Evolutionary conservation across 1,140 invertebrate species (phyloP).

Genomic region (Drosophila bipectinata): DNA sequence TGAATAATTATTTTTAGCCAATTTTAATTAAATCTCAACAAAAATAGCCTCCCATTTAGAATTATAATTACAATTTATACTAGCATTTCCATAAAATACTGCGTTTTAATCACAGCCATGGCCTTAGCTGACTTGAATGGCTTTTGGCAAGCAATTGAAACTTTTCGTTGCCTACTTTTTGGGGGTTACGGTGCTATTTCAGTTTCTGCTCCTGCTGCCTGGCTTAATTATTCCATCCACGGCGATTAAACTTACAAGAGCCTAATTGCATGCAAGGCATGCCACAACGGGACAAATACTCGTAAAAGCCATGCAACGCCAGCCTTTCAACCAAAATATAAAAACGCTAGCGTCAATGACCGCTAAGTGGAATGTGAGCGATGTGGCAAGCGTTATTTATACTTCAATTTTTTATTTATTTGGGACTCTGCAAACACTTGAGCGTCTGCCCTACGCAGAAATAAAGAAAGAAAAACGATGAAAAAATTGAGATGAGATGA

Average conservation of each 20-base stretch:
- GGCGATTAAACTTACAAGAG: slow-evolving; percentile 50
- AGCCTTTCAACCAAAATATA: slow-evolving; percentile 20
- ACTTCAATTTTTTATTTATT: slow-evolving; percentile 4
- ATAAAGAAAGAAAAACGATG: neutral
- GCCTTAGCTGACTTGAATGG: neutral
- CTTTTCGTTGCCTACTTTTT: slow-evolving; percentile 8
- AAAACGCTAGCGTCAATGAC: slow-evolving; percentile 65
- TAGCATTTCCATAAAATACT: neutral
- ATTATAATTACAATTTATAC: neutral
- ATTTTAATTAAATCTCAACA: no score
- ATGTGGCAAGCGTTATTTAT: slow-evolving; percentile 12
- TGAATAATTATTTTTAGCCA: neutral
- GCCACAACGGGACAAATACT: slow-evolving; percentile 12
- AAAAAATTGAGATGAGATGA: slow-evolving; percentile 8
- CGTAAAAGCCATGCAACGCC: slow-evolving; percentile 39
- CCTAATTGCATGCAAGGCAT: slow-evolving; percentile 54
- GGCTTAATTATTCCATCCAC: slow-evolving; percentile 44
- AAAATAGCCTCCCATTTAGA: neutral
- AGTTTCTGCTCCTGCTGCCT: neutral
- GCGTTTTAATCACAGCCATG: neutral
- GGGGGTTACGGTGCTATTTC: slow-evolving; percentile 1
- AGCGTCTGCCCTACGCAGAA: slow-evolving; percentile 14
- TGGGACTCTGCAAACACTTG: slow-evolving; percentile 21
- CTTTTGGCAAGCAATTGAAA: slow-evolving; percentile 13
- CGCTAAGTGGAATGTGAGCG: slow-evolving; percentile 63